A percentile compares a stretch with the other conserved stretches of the same genome.
These are phyloP conservation scores for Hypotaenidia okinawae DNA, from an alignment of 2,797 vertebrate genomes.

Conservation along the genomic window DNA sequence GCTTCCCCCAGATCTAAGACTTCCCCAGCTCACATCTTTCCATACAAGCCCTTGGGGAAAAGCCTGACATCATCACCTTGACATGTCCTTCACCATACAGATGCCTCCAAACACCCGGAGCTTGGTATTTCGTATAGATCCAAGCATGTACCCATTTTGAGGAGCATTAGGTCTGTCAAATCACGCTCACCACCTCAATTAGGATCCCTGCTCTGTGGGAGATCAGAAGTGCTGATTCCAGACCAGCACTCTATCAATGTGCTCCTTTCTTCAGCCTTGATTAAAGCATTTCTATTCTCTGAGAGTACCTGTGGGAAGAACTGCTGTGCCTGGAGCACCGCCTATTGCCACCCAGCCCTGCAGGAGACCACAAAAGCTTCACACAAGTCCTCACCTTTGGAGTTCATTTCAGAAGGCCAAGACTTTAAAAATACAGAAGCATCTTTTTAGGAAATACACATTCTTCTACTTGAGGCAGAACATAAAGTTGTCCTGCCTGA, in stretches of 20 bases:
- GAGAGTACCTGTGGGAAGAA: background rate
- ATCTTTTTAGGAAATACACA: background rate
- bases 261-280: background rate
- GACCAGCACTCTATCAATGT: accelerated
- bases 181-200: accelerated
- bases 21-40: background rate
- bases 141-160: accelerated
- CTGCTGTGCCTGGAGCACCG: background rate
- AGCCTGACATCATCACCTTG: background rate
- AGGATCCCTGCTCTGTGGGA: background rate
- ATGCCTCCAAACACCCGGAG: background rate
- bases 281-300: background rate
- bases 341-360: background rate
- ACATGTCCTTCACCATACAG: accelerated
- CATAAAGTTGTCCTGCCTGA: background rate
- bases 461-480: background rate
- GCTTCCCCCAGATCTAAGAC: background rate
- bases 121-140: background rate
- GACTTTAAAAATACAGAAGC: background rate
- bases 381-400: background rate
- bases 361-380: background rate
- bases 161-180: background rate
- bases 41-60: background rate
- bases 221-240: background rate
- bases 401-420: background rate